Conservation (phyloP, 1,140 invertebrate genomes). For the Danaus plexippus region DNA sequence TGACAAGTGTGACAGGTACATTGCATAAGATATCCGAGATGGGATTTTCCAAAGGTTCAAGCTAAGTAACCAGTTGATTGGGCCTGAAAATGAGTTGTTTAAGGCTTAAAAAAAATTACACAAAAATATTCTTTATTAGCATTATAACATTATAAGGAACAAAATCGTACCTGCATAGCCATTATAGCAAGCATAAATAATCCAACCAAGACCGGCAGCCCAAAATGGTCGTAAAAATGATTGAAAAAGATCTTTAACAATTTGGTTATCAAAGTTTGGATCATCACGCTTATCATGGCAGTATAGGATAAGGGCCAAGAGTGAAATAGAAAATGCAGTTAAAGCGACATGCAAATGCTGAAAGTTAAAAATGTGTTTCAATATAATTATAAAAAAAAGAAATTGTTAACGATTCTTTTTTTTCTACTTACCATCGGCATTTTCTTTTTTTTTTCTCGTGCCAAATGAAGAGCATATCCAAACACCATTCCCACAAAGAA, state of each 20-base stretch:
- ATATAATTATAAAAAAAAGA: background rate
- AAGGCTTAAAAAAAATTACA: background rate
- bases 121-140: conserved; percentile 3
- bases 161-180: conserved; percentile 33
- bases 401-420: conserved; percentile 3
- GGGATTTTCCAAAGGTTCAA: conserved; percentile 67
- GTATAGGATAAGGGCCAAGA: conserved; percentile 6
- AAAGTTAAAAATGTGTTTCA: conserved; percentile 1
- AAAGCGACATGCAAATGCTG: conserved; percentile 4
- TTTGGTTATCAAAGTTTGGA: conserved; percentile 12
- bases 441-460: conserved; percentile 5
- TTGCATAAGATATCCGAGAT: conserved; percentile 64
- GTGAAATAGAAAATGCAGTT: conserved; percentile 2
- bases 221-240: conserved; percentile 29
- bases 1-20: conserved; percentile 62
- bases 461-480: conserved; percentile 56
- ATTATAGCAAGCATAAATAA: conserved; percentile 36
- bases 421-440: conserved; percentile 21
- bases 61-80: conserved; percentile 66
- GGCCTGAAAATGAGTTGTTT: conserved; percentile 27
- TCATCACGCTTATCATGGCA: conserved; percentile 4
- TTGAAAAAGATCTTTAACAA: conserved; percentile 18
- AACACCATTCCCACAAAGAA: conserved; percentile 74
- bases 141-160: background rate
- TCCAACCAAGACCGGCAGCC: conserved; percentile 32